phyloP scores from a whole-genome alignment of 2,888 invertebrate species.

The Oscheius sp. region DNA sequence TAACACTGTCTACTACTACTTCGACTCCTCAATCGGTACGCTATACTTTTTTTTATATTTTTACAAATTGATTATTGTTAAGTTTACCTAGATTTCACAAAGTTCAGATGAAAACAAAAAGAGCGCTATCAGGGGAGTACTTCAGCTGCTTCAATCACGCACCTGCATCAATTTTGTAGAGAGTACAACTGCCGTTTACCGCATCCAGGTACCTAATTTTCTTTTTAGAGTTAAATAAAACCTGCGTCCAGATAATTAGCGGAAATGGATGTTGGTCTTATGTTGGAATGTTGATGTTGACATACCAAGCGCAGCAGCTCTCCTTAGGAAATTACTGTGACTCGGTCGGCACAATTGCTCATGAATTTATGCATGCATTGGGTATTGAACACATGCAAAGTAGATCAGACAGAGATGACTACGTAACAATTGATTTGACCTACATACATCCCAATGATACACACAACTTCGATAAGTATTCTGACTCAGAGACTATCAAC shows the following conservation, averaged over 20 bases:
- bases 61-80: no score
- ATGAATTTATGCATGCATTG: slow-evolving; percentile 47
- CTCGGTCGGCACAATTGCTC: slow-evolving; percentile 47
- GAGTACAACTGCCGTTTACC: slow-evolving; percentile 40
- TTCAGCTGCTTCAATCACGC: slow-evolving; percentile 25
- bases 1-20: slow-evolving; percentile 47
- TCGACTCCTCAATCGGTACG: slow-evolving; percentile 38
- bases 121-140: slow-evolving; percentile 30
- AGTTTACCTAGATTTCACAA: no score
- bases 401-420: slow-evolving; percentile 49
- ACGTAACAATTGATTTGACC: slow-evolving; percentile 48
- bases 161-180: slow-evolving; percentile 46
- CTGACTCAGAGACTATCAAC: slow-evolving; percentile 28
- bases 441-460: slow-evolving; percentile 34
- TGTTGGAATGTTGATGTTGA: slow-evolving; percentile 50
- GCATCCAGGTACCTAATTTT: slow-evolving; percentile 39
- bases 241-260: slow-evolving; percentile 35
- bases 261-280: slow-evolving; percentile 50
- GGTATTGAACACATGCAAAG: slow-evolving; percentile 52
- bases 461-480: slow-evolving; percentile 33
- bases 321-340: slow-evolving; percentile 50
- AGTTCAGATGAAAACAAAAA: slow-evolving; percentile 34
- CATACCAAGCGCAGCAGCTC: slow-evolving; percentile 43
- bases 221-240: background rate
- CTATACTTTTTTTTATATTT: background rate